Evolutionary conservation across 2,113 vertebrate genomes (phyloP).

Genomic region (Anarhynchus alexandrinus): DNA sequence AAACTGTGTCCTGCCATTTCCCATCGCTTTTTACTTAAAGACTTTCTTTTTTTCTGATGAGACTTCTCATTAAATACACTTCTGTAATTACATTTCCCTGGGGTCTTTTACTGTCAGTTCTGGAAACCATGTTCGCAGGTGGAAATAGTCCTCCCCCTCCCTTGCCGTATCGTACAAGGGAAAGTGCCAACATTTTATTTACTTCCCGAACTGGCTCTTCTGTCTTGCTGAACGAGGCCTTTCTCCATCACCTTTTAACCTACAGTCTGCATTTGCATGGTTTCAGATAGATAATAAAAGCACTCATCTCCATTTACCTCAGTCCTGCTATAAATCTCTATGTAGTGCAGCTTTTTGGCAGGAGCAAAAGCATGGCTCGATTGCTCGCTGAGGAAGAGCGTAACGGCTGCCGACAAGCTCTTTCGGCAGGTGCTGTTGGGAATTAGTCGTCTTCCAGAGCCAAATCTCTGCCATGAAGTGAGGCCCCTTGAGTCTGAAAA

Average conservation of each 20-base stretch:
- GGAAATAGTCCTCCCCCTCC: background rate
- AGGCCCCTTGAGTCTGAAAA: background rate
- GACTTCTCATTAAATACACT: background rate
- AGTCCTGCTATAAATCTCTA: background rate
- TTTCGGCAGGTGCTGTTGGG: background rate
- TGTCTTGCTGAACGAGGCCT: background rate
- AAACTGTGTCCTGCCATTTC: background rate
- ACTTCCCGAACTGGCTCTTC: background rate
- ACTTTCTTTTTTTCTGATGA: background rate
- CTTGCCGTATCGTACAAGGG: background rate
- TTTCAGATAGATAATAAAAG: background rate
- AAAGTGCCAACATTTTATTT: constrained; percentile 1
- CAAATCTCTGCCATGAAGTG: background rate
- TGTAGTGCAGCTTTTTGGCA: background rate
- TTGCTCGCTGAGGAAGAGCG: background rate
- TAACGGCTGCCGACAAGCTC: background rate
- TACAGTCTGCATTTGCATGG: background rate
- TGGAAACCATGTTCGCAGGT: background rate
- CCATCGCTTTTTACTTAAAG: background rate
- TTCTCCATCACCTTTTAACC: background rate
- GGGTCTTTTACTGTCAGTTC: background rate
- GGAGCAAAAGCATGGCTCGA: background rate
- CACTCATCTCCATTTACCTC: background rate
- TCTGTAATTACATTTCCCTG: background rate
- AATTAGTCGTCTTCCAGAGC: background rate